Evolutionary conservation across 2,113 vertebrate species (phyloP), one percentile per base, ranked within the genome.

Genomic region (Burhinus oedicnemus): DNA sequence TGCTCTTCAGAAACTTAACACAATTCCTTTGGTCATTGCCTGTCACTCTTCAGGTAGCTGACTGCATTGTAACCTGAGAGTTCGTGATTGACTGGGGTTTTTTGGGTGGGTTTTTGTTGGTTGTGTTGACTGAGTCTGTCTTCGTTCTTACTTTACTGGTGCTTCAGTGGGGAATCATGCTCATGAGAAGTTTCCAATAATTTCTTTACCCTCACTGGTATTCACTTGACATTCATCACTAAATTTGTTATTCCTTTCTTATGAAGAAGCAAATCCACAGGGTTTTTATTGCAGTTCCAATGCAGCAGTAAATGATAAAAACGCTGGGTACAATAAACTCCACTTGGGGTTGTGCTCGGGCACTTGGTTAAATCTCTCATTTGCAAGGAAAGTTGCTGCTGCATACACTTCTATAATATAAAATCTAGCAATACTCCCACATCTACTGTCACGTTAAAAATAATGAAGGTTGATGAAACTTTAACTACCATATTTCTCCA

Each of bases 381-480:
- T 92, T 92, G 27, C 65, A 29, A 60, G 49, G 49, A 23, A 90
- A 81, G 36, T 29, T 91, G 44, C 58, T 87, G 70, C 84, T 87
- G 27, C 42, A 4, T 74, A 47, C 12, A 25, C 11, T 83, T 88
- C 23, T 34, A 3, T 76, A 65, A n/a, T n/a, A 52, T 2, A 26
- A 89, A 83, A 70, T 81, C 55, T 58, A 84, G 19, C 51, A 79
- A 8, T 70, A 54, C 34, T 75, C 27, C 68, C n/a, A 42, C 58
- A 74, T 76, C 42, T 90, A 82, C 92, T 95, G 86, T 96, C 75
- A 93, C 6, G 13, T 87, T 79, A 83, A 91, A 94, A 93, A 93
- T 97, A 85, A 90, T 89, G 78, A 94, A 92, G 68, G 75, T 68
- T 2, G 12, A 58, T 86, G 52, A 61, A 95, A 88, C n/a, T 90